Conservation (phyloP, 2,113 vertebrate species). For the Pterocles gutturalis region DNA sequence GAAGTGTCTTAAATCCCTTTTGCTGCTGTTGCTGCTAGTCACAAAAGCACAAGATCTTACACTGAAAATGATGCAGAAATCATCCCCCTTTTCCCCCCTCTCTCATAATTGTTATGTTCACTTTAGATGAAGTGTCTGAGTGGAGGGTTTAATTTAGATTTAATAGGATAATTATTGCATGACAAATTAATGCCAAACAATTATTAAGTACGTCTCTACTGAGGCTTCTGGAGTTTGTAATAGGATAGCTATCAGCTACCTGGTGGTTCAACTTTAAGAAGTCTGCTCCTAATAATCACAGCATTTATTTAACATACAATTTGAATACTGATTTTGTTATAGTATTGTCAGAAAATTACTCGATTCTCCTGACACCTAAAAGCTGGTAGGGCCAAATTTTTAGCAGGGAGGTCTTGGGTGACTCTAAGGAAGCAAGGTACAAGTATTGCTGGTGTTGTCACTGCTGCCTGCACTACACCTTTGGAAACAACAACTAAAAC, state of each 20-base stretch:
- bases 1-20: neutral
- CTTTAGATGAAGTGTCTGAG: slow-evolving; percentile 66
- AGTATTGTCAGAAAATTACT: slow-evolving; percentile 20
- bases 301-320: slow-evolving; percentile 49
- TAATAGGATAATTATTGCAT: slow-evolving; percentile 80
- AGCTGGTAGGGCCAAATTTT: neutral
- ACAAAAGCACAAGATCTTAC: neutral
- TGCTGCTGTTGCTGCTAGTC: slow-evolving; percentile 14
- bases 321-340: slow-evolving; percentile 35
- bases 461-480: neutral
- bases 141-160: slow-evolving; percentile 78
- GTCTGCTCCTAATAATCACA: slow-evolving; percentile 34
- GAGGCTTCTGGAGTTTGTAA: slow-evolving; percentile 62
- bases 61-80: slow-evolving; percentile 40
- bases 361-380: neutral
- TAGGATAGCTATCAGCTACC: slow-evolving; percentile 66
- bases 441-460: neutral
- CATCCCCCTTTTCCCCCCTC: neutral
- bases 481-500: neutral
- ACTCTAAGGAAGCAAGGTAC: neutral
- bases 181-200: slow-evolving; percentile 75
- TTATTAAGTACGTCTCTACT: slow-evolving; percentile 62
- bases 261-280: slow-evolving; percentile 51
- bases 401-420: neutral
- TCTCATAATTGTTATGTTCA: slow-evolving; percentile 74